These are phyloP conservation scores for Lerista edwardsae DNA, from an alignment of 2,797 vertebrate species.

Conservation along the genomic window DNA sequence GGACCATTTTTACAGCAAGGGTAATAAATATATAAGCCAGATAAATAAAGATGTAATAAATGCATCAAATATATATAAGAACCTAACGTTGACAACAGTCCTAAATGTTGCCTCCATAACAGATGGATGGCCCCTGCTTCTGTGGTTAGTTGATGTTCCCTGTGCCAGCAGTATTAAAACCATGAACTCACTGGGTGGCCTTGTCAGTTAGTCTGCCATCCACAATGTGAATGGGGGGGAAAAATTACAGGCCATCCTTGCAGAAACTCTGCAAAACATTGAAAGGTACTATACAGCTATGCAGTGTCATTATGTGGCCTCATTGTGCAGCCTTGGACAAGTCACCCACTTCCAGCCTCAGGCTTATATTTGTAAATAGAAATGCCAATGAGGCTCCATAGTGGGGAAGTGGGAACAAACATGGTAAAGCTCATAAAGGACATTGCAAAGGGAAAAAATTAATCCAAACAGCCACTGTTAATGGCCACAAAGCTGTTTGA, in stretches of 20 bases:
- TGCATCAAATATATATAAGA: not conserved
- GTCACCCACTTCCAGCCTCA: not conserved
- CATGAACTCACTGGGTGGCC: not conserved
- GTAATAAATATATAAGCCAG: not conserved
- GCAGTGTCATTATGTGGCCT: not conserved
- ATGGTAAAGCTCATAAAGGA: not conserved
- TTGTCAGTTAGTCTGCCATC: not conserved
- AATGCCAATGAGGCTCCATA: too few species aligned
- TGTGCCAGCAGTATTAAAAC: not conserved
- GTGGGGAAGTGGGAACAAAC: not conserved
- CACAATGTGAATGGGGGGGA: not conserved
- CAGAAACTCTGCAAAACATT: not conserved
- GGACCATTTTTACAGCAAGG: not conserved
- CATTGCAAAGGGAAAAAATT: not conserved
- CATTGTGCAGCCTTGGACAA: not conserved
- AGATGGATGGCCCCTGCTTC: not conserved
- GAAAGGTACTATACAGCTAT: not conserved
- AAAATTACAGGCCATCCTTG: not conserved
- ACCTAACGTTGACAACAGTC: not conserved
- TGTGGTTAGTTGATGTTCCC: not conserved
- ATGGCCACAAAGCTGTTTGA: not conserved
- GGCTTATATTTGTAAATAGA: not conserved
- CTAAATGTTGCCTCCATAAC: not conserved
- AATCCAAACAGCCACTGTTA: not conserved
- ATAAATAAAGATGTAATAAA: not conserved